Percentiles rank a stretch among this genome's conserved stretches.
phyloP scores from a whole-genome alignment of 2,113 vertebrate species.

The Xiphophorus maculatus region DNA sequence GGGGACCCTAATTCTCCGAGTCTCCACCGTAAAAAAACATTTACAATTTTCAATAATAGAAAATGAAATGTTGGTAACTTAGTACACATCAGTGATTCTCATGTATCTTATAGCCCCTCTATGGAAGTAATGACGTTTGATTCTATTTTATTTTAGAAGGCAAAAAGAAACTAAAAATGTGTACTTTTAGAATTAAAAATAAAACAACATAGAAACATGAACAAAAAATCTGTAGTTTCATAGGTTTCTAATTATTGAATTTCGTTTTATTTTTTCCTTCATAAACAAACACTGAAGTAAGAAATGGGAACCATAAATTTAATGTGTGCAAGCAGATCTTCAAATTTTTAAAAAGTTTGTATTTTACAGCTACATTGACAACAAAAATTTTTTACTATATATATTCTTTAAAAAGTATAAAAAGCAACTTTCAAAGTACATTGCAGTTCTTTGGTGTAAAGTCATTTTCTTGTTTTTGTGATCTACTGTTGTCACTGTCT shows the following conservation, averaged over 20 bases:
- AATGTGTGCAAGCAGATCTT: neutral
- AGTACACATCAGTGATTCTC: too few relatives aligned
- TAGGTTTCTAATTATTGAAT: neutral
- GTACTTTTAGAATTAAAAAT: too few relatives aligned
- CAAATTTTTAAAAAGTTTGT: neutral
- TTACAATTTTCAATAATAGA: too few relatives aligned
- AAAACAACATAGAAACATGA: too few relatives aligned
- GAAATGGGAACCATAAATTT: neutral
- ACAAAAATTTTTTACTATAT: neutral
- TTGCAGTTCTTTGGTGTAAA: neutral
- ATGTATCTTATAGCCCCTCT: neutral
- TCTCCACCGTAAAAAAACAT: too few relatives aligned
- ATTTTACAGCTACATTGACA: neutral
- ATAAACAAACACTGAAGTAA: neutral
- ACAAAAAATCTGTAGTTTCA: too few relatives aligned
- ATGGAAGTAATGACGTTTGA: neutral
- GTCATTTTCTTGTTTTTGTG: neutral
- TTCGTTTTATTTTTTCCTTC: neutral
- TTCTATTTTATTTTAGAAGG: neutral
- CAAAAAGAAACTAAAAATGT: too few relatives aligned
- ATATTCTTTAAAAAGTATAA: too few relatives aligned
- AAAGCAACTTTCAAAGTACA: too few relatives aligned
- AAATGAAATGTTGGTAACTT: too few relatives aligned
- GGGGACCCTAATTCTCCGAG: too few relatives aligned
- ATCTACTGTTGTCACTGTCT: neutral